Evolutionary conservation across 1,140 invertebrate species (phyloP).

Genomic region (Zaprionus kolodkinae): DNA sequence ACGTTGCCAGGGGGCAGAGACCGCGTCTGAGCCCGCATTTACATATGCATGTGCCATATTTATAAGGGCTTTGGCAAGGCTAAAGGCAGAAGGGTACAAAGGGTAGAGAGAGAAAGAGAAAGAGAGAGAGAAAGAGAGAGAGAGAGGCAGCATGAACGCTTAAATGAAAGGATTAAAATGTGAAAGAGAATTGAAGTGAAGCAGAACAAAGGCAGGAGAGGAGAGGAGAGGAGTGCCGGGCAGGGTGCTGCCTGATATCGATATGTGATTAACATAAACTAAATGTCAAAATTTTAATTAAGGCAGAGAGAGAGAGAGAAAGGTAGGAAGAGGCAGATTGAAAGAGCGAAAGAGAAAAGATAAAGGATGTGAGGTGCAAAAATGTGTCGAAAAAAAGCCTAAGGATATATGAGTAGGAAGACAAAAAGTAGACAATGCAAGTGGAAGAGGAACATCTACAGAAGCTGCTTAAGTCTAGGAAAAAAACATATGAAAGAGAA

Average conservation of each 20-base stretch:
- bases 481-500: neutral
- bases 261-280: slow-evolving; percentile 3
- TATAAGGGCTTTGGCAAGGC: neutral
- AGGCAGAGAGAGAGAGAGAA: neutral
- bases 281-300: slow-evolving; percentile 2
- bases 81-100: no score
- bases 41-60: slow-evolving; percentile 33
- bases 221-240: neutral
- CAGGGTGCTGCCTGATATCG: neutral
- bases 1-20: neutral
- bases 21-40: slow-evolving; percentile 18
- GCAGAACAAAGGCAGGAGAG: neutral
- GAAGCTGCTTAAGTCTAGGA: neutral
- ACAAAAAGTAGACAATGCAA: neutral
- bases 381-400: neutral
- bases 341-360: neutral
- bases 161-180: slow-evolving; percentile 8
- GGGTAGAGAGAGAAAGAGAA: neutral
- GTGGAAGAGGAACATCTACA: neutral
- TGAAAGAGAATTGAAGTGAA: neutral
- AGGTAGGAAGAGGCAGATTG: neutral
- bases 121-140: neutral
- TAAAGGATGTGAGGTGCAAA: neutral
- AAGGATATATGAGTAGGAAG: neutral
- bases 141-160: neutral